These are phyloP conservation scores for Beris chalybata DNA, from an alignment of 2,888 invertebrate species.

Conservation along the genomic window DNA sequence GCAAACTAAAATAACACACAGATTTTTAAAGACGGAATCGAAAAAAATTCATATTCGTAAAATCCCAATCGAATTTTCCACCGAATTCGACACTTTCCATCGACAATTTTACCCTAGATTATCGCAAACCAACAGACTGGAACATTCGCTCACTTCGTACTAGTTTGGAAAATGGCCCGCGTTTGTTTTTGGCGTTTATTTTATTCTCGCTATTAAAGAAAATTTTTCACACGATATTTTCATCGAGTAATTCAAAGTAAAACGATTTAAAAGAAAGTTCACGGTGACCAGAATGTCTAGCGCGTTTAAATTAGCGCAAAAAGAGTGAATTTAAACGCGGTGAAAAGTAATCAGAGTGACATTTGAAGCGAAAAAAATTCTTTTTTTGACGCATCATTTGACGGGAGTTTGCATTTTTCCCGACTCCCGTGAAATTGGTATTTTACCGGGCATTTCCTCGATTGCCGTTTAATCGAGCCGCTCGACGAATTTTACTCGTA, in stretches of 20 bases:
- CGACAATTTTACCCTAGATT: slow-evolving; percentile 4
- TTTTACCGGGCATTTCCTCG: too few relatives aligned
- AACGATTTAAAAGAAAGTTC: background rate
- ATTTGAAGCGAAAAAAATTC: slow-evolving; percentile 12
- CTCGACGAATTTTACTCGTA: too few relatives aligned
- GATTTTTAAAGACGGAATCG: too few relatives aligned
- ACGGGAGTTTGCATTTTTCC: slow-evolving; percentile 15
- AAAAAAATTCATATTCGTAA: too few relatives aligned
- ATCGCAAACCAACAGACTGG: slow-evolving; percentile 1
- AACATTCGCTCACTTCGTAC: slow-evolving; percentile 36
- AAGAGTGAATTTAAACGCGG: background rate
- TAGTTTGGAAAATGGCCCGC: slow-evolving; percentile 43
- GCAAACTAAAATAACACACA: too few relatives aligned
- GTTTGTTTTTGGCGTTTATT: slow-evolving; percentile 44
- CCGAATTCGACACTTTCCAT: background rate
- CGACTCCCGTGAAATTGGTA: too few relatives aligned
- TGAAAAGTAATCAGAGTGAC: slow-evolving; percentile 9
- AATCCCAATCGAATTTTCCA: too few relatives aligned
- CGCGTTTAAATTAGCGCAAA: background rate
- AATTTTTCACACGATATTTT: slow-evolving; percentile 3
- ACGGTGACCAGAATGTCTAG: background rate
- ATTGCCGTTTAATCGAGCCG: too few relatives aligned
- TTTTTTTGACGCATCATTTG: slow-evolving; percentile 32
- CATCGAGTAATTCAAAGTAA: background rate
- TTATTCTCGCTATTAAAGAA: slow-evolving; percentile 26